Evolutionary conservation across 2,113 vertebrate genomes (phyloP).

Genomic region (Excalfactoria chinensis): DNA sequence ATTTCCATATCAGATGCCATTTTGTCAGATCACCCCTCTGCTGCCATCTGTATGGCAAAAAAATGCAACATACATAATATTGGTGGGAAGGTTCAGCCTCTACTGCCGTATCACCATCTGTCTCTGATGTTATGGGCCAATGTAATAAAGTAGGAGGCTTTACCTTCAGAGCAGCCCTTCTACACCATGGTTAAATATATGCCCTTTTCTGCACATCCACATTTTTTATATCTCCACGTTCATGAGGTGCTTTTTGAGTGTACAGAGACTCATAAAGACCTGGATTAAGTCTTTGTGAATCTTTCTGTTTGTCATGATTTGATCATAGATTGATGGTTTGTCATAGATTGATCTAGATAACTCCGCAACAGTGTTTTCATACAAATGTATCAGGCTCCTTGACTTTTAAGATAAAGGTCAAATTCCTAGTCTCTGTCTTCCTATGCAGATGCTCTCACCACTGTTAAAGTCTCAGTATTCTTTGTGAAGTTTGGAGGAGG

Average conservation of each 20-base stretch:
- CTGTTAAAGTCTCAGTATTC: rapidly evolving
- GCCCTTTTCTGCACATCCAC: background rate
- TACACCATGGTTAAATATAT: background rate
- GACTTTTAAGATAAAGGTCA: background rate
- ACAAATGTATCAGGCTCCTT: rapidly evolving
- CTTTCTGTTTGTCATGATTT: background rate
- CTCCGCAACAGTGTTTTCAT: background rate
- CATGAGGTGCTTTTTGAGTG: background rate
- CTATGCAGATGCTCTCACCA: background rate
- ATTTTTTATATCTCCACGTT: background rate
- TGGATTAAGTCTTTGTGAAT: background rate
- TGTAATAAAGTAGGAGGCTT: background rate
- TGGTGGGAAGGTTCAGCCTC: background rate
- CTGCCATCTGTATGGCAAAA: background rate
- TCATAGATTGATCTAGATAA: too few species aligned
- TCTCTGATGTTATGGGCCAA: background rate
- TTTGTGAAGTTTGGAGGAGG: background rate
- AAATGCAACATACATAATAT: background rate
- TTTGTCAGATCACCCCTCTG: background rate
- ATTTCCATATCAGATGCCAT: background rate
- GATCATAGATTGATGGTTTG: too few species aligned
- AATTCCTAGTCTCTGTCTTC: background rate
- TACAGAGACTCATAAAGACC: background rate
- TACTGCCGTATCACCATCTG: background rate
- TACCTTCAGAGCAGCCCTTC: background rate